Conservation (phyloP, 1,140 invertebrate species). For the Magallana ariakensis region DNA sequence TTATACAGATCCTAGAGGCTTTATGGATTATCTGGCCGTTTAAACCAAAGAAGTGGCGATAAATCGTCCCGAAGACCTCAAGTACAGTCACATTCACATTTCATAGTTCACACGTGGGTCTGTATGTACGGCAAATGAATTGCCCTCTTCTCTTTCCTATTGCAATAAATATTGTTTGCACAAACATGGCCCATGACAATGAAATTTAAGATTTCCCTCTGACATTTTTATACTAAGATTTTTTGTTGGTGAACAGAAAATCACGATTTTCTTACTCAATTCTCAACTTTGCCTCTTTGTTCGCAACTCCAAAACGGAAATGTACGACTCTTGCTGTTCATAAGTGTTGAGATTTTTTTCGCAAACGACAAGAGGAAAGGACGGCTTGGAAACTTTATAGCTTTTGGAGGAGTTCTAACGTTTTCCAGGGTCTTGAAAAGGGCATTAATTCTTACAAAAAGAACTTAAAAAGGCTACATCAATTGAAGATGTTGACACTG, state of each 20-base stretch:
- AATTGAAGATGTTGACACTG: slow-evolving; percentile 9
- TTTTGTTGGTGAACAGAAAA: slow-evolving; percentile 11
- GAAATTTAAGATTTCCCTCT: neutral
- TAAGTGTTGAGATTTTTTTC: neutral
- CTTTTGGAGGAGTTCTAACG: neutral
- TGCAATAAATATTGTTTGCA: slow-evolving; percentile 40
- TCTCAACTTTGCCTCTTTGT: slow-evolving; percentile 5
- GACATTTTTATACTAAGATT: slow-evolving; percentile 22
- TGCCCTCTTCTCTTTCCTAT: neutral
- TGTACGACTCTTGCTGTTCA: neutral
- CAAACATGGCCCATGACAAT: slow-evolving; percentile 28
- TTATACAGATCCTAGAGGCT: slow-evolving; percentile 1
- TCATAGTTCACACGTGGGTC: slow-evolving; percentile 36
- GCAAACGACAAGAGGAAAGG: neutral
- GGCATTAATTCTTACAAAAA: neutral
- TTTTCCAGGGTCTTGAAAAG: slow-evolving; percentile 8
- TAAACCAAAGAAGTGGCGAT: neutral
- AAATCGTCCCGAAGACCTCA: slow-evolving; percentile 19
- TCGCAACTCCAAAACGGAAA: neutral
- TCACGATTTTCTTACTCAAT: neutral
- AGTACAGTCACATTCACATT: slow-evolving; percentile 43
- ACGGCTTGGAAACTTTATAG: slow-evolving; percentile 2
- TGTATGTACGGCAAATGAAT: slow-evolving; percentile 13
- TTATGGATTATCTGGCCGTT: slow-evolving; percentile 9
- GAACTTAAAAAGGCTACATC: neutral